Base-by-base conservation (phyloP, 2,797 vertebrate genomes). In the Threskiornis aethiopicus region DNA sequence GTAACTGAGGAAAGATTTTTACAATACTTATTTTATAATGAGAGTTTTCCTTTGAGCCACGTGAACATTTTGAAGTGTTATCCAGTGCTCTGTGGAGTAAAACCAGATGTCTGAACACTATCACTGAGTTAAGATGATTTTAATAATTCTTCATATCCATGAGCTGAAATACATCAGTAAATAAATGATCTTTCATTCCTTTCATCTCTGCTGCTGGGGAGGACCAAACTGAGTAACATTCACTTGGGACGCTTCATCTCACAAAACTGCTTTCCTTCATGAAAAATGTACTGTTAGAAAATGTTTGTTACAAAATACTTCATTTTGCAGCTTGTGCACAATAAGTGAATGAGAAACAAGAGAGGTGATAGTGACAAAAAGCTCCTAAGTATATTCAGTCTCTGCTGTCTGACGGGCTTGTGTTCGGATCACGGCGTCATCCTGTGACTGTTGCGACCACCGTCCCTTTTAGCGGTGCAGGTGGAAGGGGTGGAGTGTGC, bases 181-280 rank as follows among this genome's bases (percentile, higher is more conserved):
- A 75, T 59, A 86, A 91, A 78, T 72, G 58, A 44, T 72, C 57
- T 91, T 86, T 88, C 35, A 25, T 87, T 88, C 52, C 31, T 85
- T 91, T 93, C 35, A 52, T 75, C 31, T 70, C 33, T 69, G 15
- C 44, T 79, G 39, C 54, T 3, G 18, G 72, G 59, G 39, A 94
- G 61, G 55, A 73, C 69, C 54, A 82, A 84, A 88, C 5, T 0
- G 1, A 55, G 39, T n/a, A 47, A 39, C 35, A 41, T 75, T 94
- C 54, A 18, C 58, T 28, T 65, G 55, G 69, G 73, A 47, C 61
- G 7, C 35, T 77, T 91, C 26, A 54, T 84, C 55, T 72, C 46
- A 52, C 46, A 39, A 61, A 37, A 41, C 54, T 65, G 13, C 16
- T 26, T 84, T 76, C 18, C 13, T 78, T 89, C 55, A 47, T 69